Base-by-base conservation (phyloP, 1,140 invertebrate species). In the Heliconius eleuchia region DNA sequence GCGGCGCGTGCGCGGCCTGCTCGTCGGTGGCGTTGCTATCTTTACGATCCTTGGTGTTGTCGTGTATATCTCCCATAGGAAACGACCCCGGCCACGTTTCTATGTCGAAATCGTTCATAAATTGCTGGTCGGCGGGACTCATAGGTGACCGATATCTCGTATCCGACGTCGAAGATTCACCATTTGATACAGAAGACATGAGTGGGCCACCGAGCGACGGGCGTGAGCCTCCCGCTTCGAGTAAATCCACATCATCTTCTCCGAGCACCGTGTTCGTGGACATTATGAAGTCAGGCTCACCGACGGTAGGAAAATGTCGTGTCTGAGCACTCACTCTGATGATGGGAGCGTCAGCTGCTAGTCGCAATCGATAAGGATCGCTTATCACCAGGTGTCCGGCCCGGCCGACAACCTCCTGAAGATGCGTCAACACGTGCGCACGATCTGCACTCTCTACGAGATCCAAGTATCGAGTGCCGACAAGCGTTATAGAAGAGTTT, bases 251-350 rank as follows among this genome's bases (percentile, higher is more conserved):
- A 50, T 96, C 95, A 74, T 95, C 95, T 83, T 96, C 95, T 52
- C 94, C 94, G 95, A 95, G 90, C 75, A 99, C 97, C 73, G 98
- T 97, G 94, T 98, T 98, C 71, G 98, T 98, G 71, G 98, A 97
- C 97, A 99, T 98, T 80, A 99, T 97, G 92, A 98, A 98, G 88
- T 98, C 97, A 75, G 95, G 95, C 81, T 98, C 97, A 80, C 95
- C 95, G 76, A 95, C 95, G 80, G 96, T 95, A 70, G 96, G 96
- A 90, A 98, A 98, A 80, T 97, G 95, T 94, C 97, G 98, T 85
- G 98, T 98, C 91, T 98, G 98, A 55, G 98, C 98, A 95, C 98
- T 97, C 79, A 99, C 97, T 91, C 97, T 96, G 78, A 99, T 95
- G 93, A 97, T 97, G 77, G 88, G 86, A 50, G 83, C 96, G 88